Evolutionary conservation across 2,797 vertebrate genomes (phyloP).

Genomic region (Furcifer pardalis): DNA sequence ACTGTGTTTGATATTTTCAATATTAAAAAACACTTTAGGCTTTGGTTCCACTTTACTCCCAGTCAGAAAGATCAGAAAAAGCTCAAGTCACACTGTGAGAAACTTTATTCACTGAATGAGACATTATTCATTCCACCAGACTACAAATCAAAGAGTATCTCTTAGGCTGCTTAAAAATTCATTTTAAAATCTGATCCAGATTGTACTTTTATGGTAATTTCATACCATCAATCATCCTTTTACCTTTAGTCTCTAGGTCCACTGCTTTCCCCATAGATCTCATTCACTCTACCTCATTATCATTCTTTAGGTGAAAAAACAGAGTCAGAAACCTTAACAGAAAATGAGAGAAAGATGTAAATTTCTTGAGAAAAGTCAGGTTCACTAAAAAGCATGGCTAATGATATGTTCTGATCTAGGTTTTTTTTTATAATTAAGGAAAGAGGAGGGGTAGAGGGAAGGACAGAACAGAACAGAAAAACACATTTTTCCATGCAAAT

Average conservation of each 20-base stretch:
- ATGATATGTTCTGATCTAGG: conserved; percentile 90
- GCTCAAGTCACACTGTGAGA: conserved; percentile 83
- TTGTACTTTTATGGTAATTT: conserved; percentile 99
- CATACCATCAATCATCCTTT: conserved; percentile 95
- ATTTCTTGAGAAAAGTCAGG: conserved; percentile 89
- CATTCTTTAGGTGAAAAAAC: conserved; percentile 97
- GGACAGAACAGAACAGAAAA: conserved; percentile 71
- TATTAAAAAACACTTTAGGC: conserved; percentile 80
- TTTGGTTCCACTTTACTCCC: conserved; percentile 83
- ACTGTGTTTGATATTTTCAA: conserved; percentile 82
- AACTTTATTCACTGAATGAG: conserved; percentile 98
- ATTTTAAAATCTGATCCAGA: conserved; percentile 99
- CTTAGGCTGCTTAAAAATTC: conserved; percentile 99
- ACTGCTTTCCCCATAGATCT: conserved; percentile 92
- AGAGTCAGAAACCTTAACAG: conserved; percentile 81
- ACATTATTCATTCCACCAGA: conserved; percentile 97
- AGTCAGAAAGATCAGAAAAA: conserved; percentile 87
- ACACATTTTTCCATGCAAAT: conserved; percentile 68
- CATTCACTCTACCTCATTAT: conserved; percentile 94
- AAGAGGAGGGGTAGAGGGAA: conserved; percentile 57
- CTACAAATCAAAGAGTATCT: conserved; percentile 98
- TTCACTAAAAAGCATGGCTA: conserved; percentile 79
- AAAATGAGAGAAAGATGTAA: conserved; percentile 97
- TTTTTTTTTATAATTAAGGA: conserved; percentile 72
- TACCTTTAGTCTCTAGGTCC: conserved; percentile 96